Evolutionary conservation across 1,140 invertebrate species (phyloP), one percentile per base, ranked within the genome.

Genomic region (Platyura marginata): DNA sequence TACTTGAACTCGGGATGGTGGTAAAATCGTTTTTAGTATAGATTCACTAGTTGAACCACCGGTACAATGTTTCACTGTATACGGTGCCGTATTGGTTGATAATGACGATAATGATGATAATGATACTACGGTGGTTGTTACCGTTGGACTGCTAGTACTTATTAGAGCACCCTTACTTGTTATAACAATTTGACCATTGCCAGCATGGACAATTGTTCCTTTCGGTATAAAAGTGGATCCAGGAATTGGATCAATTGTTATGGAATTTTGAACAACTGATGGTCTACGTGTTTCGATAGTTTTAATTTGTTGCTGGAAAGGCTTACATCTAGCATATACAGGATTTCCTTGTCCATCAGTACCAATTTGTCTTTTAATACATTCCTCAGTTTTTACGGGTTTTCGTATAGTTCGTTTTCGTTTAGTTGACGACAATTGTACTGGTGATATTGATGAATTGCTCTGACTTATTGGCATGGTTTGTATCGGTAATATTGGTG

Each of bases 151-250:
- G 4, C 9, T 38, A 6, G 20, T 23, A n/a, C n/a, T 40, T 21
- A 40, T 21, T 6, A 40, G n/a, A 22, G 38, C 22, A 22, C 38
- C 38, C n/a, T 40, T 40, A 16, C 38, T 40, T 11, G 38, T 40
- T 5, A 40, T 40, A 21, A 40, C 21, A 23, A 40, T n/a, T 23
- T 40, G 38, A 4, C 10, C 16, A 9, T 9, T 11, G 16, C 9
- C 10, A n/a, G 10, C 16, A 18, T 18, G 10, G 6, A 13, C 6
- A 6, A 29, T 6, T 13, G 25, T 8, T 29, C 25, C 25, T 38
- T 38, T 18, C 11, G 20, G 15, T 13, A 29, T 13, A 8, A 8
- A 13, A 4, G 36, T 20, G 5, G n/a, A 10, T 4, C n/a, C 9
- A n/a, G 18, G 18, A 19, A 10, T 18, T 11, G 36, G 36, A 13